phyloP scores from a whole-genome alignment of 2,888 invertebrate genomes.

The Cheilosia pagana region DNA sequence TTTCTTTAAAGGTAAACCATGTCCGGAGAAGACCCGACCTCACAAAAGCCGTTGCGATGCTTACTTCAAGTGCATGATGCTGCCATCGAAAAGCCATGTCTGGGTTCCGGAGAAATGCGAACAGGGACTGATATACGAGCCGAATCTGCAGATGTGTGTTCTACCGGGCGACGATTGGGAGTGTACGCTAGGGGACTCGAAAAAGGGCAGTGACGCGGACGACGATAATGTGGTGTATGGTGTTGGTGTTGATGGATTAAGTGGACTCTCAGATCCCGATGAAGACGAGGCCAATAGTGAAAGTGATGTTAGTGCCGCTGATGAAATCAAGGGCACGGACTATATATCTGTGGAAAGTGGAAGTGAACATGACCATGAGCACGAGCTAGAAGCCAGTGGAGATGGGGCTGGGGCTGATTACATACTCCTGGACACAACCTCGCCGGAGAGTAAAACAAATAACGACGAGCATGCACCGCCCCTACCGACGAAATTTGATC shows the following conservation, averaged over 20 bases:
- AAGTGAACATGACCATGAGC: conserved; percentile 58
- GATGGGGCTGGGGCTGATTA: conserved; percentile 79
- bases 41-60: conserved; percentile 83
- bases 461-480: conserved; percentile 11
- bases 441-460: conserved; percentile 42
- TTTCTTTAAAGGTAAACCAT: conserved; percentile 80
- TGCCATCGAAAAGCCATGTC: conserved; percentile 79
- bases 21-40: conserved; percentile 81
- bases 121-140: conserved; percentile 82
- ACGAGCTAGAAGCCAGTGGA: conserved; percentile 80
- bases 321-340: conserved; percentile 34
- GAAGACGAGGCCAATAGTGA: conserved; percentile 76
- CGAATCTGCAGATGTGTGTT: conserved; percentile 81
- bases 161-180: conserved; percentile 83
- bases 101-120: conserved; percentile 82
- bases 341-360: conserved; percentile 71
- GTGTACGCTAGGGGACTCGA: conserved; percentile 78
- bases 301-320: conserved; percentile 42
- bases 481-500: conserved; percentile 79
- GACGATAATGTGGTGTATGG: conserved; percentile 77
- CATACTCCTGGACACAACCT: conserved; percentile 38
- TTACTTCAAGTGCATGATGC: conserved; percentile 81
- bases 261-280: conserved; percentile 64
- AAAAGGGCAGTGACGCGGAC: conserved; percentile 44
- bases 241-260: conserved; percentile 23